phyloP scores from a whole-genome alignment of 2,797 vertebrate genomes.

The Sarcophilus harrisii region DNA sequence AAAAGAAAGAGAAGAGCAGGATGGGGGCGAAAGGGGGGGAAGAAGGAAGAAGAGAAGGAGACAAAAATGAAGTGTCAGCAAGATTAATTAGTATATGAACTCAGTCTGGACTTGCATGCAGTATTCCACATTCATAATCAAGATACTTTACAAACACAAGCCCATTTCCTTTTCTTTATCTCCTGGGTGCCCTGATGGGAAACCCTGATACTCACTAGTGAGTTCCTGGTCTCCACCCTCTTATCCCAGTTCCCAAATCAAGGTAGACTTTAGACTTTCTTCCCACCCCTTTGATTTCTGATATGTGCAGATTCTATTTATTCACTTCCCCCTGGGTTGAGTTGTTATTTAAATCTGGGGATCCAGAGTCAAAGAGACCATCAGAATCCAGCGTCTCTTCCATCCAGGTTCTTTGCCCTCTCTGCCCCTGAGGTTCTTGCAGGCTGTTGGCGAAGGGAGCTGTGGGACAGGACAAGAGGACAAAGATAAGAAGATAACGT shows the following conservation, averaged over 20 bases:
- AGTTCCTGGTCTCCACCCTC: neutral
- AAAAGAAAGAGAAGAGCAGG: no score
- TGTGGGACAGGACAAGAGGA: neutral
- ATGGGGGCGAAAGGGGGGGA: no score
- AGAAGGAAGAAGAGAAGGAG: no score
- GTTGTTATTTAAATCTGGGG: neutral
- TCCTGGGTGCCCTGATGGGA: no score
- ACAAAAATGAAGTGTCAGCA: no score
- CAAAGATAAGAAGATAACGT: neutral
- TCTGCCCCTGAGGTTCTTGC: neutral
- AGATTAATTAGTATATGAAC: no score
- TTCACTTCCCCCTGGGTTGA: neutral
- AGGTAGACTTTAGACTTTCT: neutral
- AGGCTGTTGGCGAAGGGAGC: neutral
- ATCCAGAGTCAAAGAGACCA: neutral
- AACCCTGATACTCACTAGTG: no score
- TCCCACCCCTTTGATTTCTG: neutral
- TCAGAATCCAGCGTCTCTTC: rapidly evolving
- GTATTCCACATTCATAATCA: no score
- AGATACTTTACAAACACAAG: no score
- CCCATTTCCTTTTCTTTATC: no score
- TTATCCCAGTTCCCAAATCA: neutral
- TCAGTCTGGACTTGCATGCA: no score
- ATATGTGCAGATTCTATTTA: neutral
- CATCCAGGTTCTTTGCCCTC: neutral